Evolutionary conservation across 2,797 vertebrate genomes (phyloP).

Genomic region (Leuciscus waleckii): DNA sequence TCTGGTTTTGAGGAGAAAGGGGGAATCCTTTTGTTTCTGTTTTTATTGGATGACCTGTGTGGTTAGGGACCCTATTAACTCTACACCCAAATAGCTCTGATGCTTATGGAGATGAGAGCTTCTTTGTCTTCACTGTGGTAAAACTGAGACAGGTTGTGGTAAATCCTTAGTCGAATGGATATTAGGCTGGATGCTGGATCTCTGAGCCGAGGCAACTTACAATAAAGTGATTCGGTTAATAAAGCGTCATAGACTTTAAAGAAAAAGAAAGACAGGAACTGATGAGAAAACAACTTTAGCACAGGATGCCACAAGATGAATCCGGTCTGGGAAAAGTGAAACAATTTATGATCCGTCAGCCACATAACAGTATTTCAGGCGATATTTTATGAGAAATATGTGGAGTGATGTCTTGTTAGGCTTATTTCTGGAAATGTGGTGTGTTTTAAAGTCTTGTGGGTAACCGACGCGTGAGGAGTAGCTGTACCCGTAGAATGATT

Average conservation of each 20-base stretch:
- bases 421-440: constrained; percentile 14
- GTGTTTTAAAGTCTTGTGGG: constrained; percentile 27
- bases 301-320: not conserved
- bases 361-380: not conserved
- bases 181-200: not conserved
- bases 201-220: not conserved
- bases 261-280: not conserved
- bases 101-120: constrained; percentile 8
- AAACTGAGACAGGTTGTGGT: not conserved
- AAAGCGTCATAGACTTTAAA: not conserved
- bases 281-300: not conserved
- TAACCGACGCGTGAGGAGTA: not conserved
- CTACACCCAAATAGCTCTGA: constrained; percentile 33
- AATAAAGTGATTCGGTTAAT: not conserved
- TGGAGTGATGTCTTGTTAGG: not conserved
- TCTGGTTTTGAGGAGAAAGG: constrained; percentile 17
- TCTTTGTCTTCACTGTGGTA: constrained; percentile 3
- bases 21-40: constrained; percentile 45
- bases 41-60: constrained; percentile 30
- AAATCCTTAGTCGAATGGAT: not conserved
- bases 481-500: constrained; percentile 22
- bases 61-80: not conserved
- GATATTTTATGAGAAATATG: constrained; percentile 15
- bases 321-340: not conserved
- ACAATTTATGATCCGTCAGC: constrained; percentile 9